phyloP scores from a whole-genome alignment of 2,113 vertebrate genomes.

The Urocitellus parryii region DNA sequence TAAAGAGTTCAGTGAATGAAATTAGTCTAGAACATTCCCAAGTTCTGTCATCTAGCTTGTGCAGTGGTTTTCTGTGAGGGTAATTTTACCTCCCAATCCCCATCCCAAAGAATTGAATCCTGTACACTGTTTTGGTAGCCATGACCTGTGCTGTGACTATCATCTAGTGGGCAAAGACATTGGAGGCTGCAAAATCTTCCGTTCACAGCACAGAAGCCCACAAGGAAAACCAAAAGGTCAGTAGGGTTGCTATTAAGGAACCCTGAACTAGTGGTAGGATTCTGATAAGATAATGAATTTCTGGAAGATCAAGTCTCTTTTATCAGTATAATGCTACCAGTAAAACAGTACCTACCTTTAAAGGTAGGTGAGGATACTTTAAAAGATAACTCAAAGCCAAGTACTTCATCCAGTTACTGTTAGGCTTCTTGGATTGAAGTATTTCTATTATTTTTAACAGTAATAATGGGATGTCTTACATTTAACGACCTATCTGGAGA shows the following conservation, averaged over 20 bases:
- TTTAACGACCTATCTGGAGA: not conserved
- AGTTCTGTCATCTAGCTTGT: not conserved
- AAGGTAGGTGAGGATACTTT: rapidly evolving
- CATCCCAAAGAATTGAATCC: not conserved
- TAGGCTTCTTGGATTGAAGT: not conserved
- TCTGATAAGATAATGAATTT: not conserved
- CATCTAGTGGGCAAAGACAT: not conserved
- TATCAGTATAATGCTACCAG: not conserved
- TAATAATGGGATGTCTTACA: not conserved
- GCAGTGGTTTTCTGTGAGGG: rapidly evolving
- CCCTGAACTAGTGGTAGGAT: not conserved
- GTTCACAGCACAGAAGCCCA: not conserved
- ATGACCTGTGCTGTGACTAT: too few species aligned
- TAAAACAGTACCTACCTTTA: not conserved
- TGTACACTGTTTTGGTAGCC: not conserved
- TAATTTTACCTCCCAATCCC: rapidly evolving
- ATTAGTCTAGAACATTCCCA: not conserved
- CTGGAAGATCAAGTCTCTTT: not conserved
- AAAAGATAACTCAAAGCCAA: not conserved
- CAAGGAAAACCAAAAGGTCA: not conserved
- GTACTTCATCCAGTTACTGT: not conserved
- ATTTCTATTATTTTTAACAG: not conserved
- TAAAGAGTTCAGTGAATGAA: not conserved
- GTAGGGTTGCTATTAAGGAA: not conserved
- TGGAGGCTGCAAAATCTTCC: not conserved